Base-by-base conservation (phyloP, 2,113 vertebrate species). In the Micronycteris hirsuta region DNA sequence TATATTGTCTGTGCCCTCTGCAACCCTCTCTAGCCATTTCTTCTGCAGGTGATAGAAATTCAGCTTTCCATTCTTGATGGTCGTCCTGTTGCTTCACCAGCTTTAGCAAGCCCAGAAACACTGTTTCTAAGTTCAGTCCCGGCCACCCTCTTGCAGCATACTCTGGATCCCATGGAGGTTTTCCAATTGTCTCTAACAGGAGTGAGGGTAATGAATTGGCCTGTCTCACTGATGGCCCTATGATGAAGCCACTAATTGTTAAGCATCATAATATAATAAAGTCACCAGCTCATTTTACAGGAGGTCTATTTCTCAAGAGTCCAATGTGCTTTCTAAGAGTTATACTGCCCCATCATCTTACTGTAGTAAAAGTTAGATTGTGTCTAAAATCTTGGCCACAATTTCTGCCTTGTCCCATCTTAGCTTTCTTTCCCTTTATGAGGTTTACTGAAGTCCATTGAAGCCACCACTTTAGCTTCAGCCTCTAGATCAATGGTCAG, bases 181-280 rank as follows among this genome's bases (percentile, higher is more conserved):
- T 52, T 67, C 82, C 63, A 47, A 68, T 47, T 4, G 2, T 70
- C 68, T 89, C 73, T 43, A n/a, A n/a, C n/a, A n/a, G 17, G 68
- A 47, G 68, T n/a, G 4, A 91, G 45, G 71, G 54, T 56, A 47
- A 78, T n/a, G 17, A 63, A 78, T 36, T 61, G 11, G 71, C 5
- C 31, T 58, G 26, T 76, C 68, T 95, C 68, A 31, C 17, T 3
- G 20, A 85, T 24, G n/a, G 26, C 63, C 63, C 38, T 38, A 19
- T n/a, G 71, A 92, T 92, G 91, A 90, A 90, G 65, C n/a, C 61
- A 83, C 47, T 89, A 89, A 92, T 71, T 56, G 38, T 74, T 80
- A 70, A 77, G 43, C 41, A 61, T 19, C 7, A 47, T 73, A 45
- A 38, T 33, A 15, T 74, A 52, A 97, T 89, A 91, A 94, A 96